Evolutionary conservation across 2,888 invertebrate genomes (phyloP).

Genomic region (Epiblema foenella): DNA sequence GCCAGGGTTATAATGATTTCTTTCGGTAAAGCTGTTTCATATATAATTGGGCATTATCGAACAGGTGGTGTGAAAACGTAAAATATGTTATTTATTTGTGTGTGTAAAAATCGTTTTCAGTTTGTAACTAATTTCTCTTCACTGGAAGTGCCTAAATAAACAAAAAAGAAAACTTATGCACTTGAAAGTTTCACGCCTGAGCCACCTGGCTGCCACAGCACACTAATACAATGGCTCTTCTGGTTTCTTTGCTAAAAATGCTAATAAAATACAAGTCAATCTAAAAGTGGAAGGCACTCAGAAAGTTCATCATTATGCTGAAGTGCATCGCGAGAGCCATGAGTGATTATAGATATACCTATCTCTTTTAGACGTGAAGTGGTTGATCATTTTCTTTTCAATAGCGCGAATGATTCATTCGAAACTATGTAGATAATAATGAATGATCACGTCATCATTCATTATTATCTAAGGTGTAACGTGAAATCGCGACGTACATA

Average conservation of each 20-base stretch:
- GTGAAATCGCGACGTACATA: background rate
- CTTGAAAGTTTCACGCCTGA: background rate
- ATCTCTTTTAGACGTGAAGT: background rate
- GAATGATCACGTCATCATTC: constrained; percentile 1
- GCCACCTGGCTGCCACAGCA: background rate
- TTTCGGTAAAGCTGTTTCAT: too few species aligned
- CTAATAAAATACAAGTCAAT: background rate
- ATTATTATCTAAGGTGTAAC: background rate
- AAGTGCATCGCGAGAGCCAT: background rate
- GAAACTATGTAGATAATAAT: background rate
- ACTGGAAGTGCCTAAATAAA: background rate
- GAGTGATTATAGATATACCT: constrained; percentile 9
- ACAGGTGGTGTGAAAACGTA: too few species aligned
- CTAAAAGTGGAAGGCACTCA: background rate
- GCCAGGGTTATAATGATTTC: too few species aligned
- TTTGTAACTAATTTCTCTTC: background rate
- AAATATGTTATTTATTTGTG: too few species aligned
- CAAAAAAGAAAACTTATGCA: too few species aligned
- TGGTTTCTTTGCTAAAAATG: too few species aligned
- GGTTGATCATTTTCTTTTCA: constrained; percentile 15
- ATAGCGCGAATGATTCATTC: constrained; percentile 1
- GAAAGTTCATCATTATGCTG: background rate
- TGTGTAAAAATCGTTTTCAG: too few species aligned
- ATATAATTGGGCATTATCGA: too few species aligned
- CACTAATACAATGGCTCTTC: too few species aligned